phyloP scores from a whole-genome alignment of 2,888 invertebrate species.

The Epinotia demarniana region DNA sequence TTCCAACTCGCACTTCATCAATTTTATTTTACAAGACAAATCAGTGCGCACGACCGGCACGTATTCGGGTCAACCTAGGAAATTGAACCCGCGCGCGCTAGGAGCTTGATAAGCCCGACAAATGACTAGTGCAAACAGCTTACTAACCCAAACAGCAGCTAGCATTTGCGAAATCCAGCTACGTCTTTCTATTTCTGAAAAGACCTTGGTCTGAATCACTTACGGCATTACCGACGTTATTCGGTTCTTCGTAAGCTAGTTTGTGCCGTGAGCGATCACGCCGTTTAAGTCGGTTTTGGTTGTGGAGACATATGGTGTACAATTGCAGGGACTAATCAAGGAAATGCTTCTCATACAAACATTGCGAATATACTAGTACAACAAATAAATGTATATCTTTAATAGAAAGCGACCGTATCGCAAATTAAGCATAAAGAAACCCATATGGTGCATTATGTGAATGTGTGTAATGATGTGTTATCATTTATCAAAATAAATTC shows the following conservation, averaged over 20 bases:
- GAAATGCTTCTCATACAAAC: conserved; percentile 7
- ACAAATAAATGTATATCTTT: not conserved
- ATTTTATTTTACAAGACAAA: conserved; percentile 29
- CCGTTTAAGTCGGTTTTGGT: not conserved
- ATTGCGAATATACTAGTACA: not conserved
- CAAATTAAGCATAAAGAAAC: no score
- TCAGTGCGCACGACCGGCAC: conserved; percentile 44
- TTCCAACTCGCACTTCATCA: not conserved
- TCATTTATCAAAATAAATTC: no score
- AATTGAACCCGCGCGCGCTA: conserved; percentile 53
- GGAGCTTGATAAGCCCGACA: conserved; percentile 62
- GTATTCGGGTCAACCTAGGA: conserved; percentile 48
- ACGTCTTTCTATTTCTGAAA: not conserved
- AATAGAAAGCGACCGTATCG: no score
- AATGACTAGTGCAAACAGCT: conserved; percentile 63
- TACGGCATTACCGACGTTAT: conserved; percentile 9
- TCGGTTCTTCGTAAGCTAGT: not conserved
- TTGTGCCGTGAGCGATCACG: not conserved
- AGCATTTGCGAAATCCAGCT: conserved; percentile 31
- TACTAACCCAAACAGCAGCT: conserved; percentile 47
- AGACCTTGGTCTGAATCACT: conserved; percentile 1
- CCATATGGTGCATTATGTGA: no score
- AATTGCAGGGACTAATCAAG: conserved; percentile 20
- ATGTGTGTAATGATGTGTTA: no score
- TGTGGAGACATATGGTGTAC: not conserved